Base-by-base conservation (phyloP, 2,113 vertebrate genomes). In the Neodontobutis hainanensis region DNA sequence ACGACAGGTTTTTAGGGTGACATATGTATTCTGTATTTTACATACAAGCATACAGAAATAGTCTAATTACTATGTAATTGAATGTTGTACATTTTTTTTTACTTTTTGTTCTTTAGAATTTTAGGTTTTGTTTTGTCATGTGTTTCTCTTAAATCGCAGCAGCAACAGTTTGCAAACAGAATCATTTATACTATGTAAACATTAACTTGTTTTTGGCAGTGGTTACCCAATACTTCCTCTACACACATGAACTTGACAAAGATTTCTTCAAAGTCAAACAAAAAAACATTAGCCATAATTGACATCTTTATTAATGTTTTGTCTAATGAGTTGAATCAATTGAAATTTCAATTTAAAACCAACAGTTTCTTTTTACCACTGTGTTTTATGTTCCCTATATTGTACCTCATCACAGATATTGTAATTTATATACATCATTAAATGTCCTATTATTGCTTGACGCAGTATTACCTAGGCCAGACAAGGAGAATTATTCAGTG, bases 201-300 rank as follows among this genome's bases (percentile, higher is more conserved):
- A 15, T 7, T 36, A 8, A 6, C 32, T 3, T 11, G 3, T 32
- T 36, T 12, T 55, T 27, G 19, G 19, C 27, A 14, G 32, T 53
- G 27, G 35, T n/a, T 35, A 53, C 27, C 36, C 52, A 55, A 38
- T 55, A 27, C 19, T 55, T 36, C 35, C 35, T n/a, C 27, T 8
- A 35, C 52, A 55, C 4, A 36, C 12, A 55, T 6, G n/a, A 55
- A 55, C 52, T 55, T 6, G 14, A 55, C 52, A 55, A 55, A 55
- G 52, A 55, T 55, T 8, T n/a, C n/a, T 38, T 55, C 11, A 55
- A 55, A 55, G 52, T 55, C 52, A 55, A 55, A 55, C 52, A 27
- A 27, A 27, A 3, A 27, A 27, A n/a, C 52, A 55, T 55, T 55
- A 55, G 12, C 52, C 52, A 15, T 55, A 38, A 55, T 55, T 38